These are phyloP conservation scores for Benthosema pterotum DNA, from an alignment of 2,797 vertebrate genomes.

Conservation along the genomic window DNA sequence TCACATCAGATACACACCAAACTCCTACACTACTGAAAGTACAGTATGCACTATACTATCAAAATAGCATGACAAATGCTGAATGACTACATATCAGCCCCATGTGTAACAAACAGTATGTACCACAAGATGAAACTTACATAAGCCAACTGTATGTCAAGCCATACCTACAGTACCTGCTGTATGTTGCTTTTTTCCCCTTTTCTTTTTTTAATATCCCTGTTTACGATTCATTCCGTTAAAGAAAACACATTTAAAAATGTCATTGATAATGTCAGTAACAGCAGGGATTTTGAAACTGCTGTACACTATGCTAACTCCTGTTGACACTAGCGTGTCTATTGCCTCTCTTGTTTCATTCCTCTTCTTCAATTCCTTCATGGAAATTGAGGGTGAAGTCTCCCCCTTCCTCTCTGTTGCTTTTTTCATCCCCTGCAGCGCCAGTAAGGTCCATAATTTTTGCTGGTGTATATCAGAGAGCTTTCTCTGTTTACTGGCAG, in stretches of 20 bases:
- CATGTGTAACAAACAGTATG: too few relatives aligned
- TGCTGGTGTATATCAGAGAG: conserved; percentile 57
- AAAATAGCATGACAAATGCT: too few relatives aligned
- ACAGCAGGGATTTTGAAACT: conserved; percentile 56
- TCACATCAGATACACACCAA: too few relatives aligned
- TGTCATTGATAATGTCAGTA: conserved; percentile 50
- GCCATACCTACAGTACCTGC: too few relatives aligned
- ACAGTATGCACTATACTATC: too few relatives aligned
- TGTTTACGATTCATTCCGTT: conserved; percentile 38
- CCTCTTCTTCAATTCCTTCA: conserved; percentile 24
- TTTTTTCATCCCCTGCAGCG: conserved; percentile 55
- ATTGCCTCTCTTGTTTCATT: conserved; percentile 61
- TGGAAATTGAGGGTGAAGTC: background rate
- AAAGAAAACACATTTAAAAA: conserved; percentile 55
- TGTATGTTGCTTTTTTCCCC: too few relatives aligned
- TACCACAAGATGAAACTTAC: too few relatives aligned
- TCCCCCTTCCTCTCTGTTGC: conserved; percentile 44
- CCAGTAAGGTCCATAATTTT: conserved; percentile 59
- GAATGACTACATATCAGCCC: too few relatives aligned
- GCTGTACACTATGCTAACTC: conserved; percentile 29
- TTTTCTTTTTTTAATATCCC: too few relatives aligned
- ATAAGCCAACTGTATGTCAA: too few relatives aligned
- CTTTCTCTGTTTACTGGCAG: conserved; percentile 68
- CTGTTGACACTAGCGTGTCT: conserved; percentile 51
- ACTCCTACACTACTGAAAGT: too few relatives aligned